A percentile compares a stretch with the other conserved stretches of the same genome.
phyloP scores from a whole-genome alignment of 2,113 vertebrate genomes.

The Nicator chloris region DNA sequence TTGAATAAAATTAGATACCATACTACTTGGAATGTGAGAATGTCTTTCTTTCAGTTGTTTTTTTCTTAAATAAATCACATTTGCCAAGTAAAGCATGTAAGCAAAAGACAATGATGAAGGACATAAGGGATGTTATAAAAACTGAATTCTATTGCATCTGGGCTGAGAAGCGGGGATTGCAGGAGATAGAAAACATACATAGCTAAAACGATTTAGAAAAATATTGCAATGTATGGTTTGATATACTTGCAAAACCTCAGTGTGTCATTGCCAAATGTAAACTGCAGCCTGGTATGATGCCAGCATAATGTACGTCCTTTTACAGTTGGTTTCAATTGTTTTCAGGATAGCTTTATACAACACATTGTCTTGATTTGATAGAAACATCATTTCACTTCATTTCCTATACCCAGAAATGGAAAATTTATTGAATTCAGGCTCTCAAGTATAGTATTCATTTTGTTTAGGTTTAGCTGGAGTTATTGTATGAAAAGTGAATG shows the following conservation, averaged over 20 bases:
- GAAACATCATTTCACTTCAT: background rate
- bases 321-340: background rate
- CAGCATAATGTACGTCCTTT: background rate
- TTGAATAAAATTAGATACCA: background rate
- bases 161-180: background rate
- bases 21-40: background rate
- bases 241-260: background rate
- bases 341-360: background rate
- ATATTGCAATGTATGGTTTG: background rate
- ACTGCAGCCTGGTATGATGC: background rate
- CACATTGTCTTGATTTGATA: conserved; percentile 14
- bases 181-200: background rate
- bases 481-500: background rate
- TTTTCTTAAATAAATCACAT: background rate
- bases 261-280: background rate
- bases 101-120: background rate
- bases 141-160: background rate
- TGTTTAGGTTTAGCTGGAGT: conserved; percentile 21
- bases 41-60: background rate
- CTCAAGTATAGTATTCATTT: background rate
- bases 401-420: background rate
- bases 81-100: background rate
- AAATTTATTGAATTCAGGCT: conserved; percentile 20
- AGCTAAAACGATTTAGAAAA: background rate
- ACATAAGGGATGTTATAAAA: background rate